Evolutionary conservation across 2,113 vertebrate species (phyloP), one percentile per base, ranked within the genome.

Genomic region (mouse (Mus musculus)): DNA sequence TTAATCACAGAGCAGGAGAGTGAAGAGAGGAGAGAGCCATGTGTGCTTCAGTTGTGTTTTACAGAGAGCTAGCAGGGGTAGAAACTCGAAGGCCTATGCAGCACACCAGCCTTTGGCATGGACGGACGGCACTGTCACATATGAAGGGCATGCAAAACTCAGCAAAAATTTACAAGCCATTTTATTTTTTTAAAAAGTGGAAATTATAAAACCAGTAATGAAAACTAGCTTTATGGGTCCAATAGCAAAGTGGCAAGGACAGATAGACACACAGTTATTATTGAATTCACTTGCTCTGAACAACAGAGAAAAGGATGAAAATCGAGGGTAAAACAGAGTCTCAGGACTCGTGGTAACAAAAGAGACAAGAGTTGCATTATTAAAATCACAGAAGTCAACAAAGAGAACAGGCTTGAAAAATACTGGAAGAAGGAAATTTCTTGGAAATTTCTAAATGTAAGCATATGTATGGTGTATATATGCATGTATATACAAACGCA

Each of bases 191-290:
- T 36, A 22, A 59, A n/a, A 91, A 76, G 46, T 20, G 7, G 42
- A 95, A 91, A 78, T 76, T 93, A 67, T 76, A 90, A 92, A 85
- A 88, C 46, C 6, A 89, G 69, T 63, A 77, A 39, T 26, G 80
- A 87, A 71, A 85, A 71, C 73, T 75, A 91, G 78, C 8, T 59
- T 73, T 52, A 8, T 30, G 16, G 24, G 19, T 71, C 61, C 28
- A 88, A 36, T 19, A 78, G 22, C 14, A 90, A 88, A 90, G 39
- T 75, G 49, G 3, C 69, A 52, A 17, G 78, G 24, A 87, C 59
- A 91, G 20, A 92, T 12, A 46, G 8, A 82, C 82, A 17, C n/a
- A 89, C 7, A 85, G 39, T 75, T 75, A 46, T 95, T 52, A 75
- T 11, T 80, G 52, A 73, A 86, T 87, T 46, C 39, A 90, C 13